Percentiles rank a stretch among this genome's conserved stretches.
These are phyloP conservation scores for Lycaon pictus DNA, from an alignment of 2,113 vertebrate species.

Conservation along the genomic window DNA sequence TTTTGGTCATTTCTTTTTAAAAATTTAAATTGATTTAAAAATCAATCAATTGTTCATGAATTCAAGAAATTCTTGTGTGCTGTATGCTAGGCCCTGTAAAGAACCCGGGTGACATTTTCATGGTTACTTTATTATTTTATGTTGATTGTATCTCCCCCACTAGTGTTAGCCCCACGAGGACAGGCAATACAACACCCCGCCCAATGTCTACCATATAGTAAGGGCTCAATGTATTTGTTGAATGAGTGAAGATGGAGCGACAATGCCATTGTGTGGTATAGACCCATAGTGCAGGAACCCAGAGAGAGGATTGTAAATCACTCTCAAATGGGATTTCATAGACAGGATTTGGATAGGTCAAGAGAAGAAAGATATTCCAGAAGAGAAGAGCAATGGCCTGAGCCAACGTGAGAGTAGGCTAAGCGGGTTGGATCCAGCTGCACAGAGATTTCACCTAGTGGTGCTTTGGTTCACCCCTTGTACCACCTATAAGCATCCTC, in stretches of 20 bases:
- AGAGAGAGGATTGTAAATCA: neutral
- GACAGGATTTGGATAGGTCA: neutral
- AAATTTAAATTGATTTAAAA: neutral
- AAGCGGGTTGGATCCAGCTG: neutral
- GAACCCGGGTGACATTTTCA: neutral
- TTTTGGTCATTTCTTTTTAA: neutral
- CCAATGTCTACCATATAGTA: neutral
- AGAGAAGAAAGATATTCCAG: constrained; percentile 1
- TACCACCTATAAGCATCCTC: neutral
- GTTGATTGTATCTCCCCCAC: neutral
- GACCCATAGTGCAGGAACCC: neutral
- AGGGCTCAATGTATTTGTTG: neutral
- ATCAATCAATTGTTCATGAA: neutral
- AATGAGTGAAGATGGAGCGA: neutral
- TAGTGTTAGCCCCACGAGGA: neutral
- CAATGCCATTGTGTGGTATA: neutral
- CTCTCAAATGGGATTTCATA: neutral
- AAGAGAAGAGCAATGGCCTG: neutral
- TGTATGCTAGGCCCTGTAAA: neutral
- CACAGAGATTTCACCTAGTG: neutral
- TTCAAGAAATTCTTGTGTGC: neutral
- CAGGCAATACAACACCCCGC: neutral
- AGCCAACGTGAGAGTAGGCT: neutral
- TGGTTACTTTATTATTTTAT: neutral
- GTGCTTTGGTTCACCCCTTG: neutral